These are phyloP conservation scores for Spea bombifrons DNA, from an alignment of 2,113 vertebrate species.

Conservation along the genomic window DNA sequence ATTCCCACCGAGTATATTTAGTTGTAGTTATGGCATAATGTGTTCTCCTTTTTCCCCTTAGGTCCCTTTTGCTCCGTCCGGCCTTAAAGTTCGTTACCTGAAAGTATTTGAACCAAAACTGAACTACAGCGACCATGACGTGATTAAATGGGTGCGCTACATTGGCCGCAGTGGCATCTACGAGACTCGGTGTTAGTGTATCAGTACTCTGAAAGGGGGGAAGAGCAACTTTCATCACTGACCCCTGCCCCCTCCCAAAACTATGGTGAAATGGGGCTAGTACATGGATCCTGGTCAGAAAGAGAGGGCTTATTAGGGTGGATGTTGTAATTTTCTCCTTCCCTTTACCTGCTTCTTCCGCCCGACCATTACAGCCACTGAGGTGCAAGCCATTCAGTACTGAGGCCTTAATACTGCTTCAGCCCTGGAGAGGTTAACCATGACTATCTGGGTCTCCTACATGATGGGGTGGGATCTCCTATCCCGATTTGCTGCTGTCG, in stretches of 20 bases:
- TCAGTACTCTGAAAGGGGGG: constrained; percentile 35
- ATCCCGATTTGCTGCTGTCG: constrained; percentile 9
- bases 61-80: constrained; percentile 96
- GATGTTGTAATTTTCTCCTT: constrained; percentile 51
- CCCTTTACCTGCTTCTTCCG: constrained; percentile 31
- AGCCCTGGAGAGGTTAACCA: constrained; percentile 10
- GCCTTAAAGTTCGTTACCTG: constrained; percentile 98
- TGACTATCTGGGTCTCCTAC: constrained; percentile 5
- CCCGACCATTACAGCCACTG: constrained; percentile 21
- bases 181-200: constrained; percentile 89
- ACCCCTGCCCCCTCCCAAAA: constrained; percentile 9
- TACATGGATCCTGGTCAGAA: constrained; percentile 52
- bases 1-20: no score
- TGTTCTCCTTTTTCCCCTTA: constrained; percentile 49
- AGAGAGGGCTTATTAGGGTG: constrained; percentile 46
- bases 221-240: constrained; percentile 14
- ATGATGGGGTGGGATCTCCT: background rate
- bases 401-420: constrained; percentile 3
- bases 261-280: constrained; percentile 51
- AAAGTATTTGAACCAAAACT: constrained; percentile 99
- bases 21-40: no score
- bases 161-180: constrained; percentile 98
- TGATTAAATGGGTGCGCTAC: constrained; percentile 99
- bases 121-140: constrained; percentile 99
- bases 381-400: constrained; percentile 13